These are phyloP conservation scores for Sarcoramphus papa DNA, from an alignment of 2,797 vertebrate species.

Conservation along the genomic window DNA sequence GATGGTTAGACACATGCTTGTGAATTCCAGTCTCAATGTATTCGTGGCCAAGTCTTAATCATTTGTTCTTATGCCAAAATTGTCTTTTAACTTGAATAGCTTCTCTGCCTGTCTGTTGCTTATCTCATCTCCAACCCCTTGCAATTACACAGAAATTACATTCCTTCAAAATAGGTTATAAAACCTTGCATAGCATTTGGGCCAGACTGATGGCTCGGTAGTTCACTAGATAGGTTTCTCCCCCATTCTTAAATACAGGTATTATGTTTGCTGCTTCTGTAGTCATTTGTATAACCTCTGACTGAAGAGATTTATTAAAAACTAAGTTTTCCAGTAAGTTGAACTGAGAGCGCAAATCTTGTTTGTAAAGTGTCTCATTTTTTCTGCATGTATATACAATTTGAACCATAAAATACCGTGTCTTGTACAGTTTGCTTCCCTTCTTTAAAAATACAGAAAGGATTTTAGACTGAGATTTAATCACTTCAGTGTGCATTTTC, in stretches of 20 bases:
- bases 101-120: slow-evolving; percentile 19
- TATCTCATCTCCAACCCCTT: slow-evolving; percentile 22
- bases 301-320: slow-evolving; percentile 40
- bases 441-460: neutral
- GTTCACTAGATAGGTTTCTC: neutral
- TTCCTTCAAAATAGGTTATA: slow-evolving; percentile 12
- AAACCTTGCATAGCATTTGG: neutral
- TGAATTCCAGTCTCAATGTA: neutral
- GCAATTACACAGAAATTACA: slow-evolving; percentile 39
- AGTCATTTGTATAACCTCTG: slow-evolving; percentile 17
- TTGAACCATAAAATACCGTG: neutral
- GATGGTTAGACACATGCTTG: neutral
- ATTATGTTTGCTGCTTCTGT: slow-evolving; percentile 20
- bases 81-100: slow-evolving; percentile 14
- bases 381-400: neutral
- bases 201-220: neutral
- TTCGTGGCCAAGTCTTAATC: neutral
- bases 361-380: neutral
- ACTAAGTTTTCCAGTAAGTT: neutral
- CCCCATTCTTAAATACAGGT: neutral
- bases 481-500: neutral
- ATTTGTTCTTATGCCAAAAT: slow-evolving; percentile 36
- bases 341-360: neutral
- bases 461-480: neutral
- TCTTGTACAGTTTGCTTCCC: neutral